Evolutionary conservation across 2,113 vertebrate genomes (phyloP).

Genomic region (Nanorana parkeri): DNA sequence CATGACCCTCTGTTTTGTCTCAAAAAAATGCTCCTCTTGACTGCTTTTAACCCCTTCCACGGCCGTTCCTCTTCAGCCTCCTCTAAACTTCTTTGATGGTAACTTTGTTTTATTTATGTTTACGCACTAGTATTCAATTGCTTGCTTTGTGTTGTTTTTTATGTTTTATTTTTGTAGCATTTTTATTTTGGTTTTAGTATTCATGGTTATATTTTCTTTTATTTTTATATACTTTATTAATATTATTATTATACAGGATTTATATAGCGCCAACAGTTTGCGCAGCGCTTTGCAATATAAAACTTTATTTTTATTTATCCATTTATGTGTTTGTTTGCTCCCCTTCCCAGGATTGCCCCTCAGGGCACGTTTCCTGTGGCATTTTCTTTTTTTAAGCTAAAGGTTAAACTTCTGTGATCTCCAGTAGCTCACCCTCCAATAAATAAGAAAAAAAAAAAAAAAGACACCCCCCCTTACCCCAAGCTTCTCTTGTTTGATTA

Average conservation of each 20-base stretch:
- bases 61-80: no score
- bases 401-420: constrained; percentile 29
- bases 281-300: no score
- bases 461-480: neutral
- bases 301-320: no score
- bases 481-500: constrained; percentile 79
- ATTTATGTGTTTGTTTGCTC: no score
- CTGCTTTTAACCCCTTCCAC: constrained; percentile 17
- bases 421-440: constrained; percentile 1
- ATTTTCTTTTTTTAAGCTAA: neutral
- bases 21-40: neutral
- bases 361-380: neutral
- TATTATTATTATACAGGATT: no score
- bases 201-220: no score
- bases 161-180: neutral
- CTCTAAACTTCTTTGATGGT: no score
- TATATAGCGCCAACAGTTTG: no score
- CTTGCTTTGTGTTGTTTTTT: neutral
- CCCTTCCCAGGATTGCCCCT: no score
- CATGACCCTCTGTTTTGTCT: constrained; percentile 32
- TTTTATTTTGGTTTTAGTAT: neutral
- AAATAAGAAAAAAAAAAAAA: constrained; percentile 6
- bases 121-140: neutral
- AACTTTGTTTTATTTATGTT: neutral
- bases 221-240: no score